Percentiles rank a stretch among this genome's conserved stretches.
Evolutionary conservation across 2,113 vertebrate species (phyloP).

Genomic region (Tychaedon coryphoeus): DNA sequence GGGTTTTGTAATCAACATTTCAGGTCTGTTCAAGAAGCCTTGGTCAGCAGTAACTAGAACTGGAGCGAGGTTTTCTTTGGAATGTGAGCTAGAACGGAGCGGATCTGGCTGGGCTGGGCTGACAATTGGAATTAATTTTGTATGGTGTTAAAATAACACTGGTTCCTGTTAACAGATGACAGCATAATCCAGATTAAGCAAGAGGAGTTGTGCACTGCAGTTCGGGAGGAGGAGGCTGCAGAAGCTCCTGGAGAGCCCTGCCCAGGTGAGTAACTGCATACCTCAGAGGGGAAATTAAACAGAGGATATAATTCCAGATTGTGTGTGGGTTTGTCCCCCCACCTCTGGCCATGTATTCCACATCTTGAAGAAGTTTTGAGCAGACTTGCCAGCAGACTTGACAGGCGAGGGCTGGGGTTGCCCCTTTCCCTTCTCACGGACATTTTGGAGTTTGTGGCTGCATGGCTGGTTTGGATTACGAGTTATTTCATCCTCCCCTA

Average conservation of each 20-base stretch:
- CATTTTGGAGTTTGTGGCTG: background rate
- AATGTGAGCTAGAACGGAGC: background rate
- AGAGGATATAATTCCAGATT: background rate
- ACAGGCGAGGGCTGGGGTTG: background rate
- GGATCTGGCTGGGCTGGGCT: background rate
- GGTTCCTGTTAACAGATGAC: background rate
- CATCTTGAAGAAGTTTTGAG: background rate
- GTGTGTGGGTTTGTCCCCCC: rapidly evolving
- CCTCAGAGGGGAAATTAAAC: background rate
- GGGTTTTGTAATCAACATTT: background rate
- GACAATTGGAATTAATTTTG: background rate
- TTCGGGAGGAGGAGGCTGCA: background rate
- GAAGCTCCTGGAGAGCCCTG: background rate
- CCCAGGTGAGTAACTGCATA: conserved; percentile 35
- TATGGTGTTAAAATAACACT: background rate
- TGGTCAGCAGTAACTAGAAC: background rate
- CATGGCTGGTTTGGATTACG: background rate
- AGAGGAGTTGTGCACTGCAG: background rate
- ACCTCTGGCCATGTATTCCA: background rate
- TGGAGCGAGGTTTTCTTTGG: background rate
- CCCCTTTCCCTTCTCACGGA: rapidly evolving
- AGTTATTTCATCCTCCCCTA: background rate
- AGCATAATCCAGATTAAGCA: conserved; percentile 2
- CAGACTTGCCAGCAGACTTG: background rate
- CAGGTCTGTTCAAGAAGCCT: background rate